Percentiles rank a stretch among this genome's conserved stretches.
Conservation (phyloP, 1,140 invertebrate genomes). For the Planococcus citri region DNA sequence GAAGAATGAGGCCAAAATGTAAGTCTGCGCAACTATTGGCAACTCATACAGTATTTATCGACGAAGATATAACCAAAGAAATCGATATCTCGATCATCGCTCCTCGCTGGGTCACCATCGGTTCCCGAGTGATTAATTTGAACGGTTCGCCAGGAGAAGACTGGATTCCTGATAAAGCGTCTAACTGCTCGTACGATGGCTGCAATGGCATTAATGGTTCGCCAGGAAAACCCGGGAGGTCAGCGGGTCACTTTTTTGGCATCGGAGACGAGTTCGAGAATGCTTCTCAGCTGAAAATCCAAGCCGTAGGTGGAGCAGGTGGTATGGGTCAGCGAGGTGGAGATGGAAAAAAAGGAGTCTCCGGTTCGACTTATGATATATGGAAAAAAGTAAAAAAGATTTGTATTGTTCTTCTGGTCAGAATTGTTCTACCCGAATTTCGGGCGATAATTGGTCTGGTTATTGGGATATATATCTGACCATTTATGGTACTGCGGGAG, state of each 20-base stretch:
- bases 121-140: background rate
- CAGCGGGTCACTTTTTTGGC: constrained; percentile 19
- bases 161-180: background rate
- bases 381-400: background rate
- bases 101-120: constrained; percentile 20
- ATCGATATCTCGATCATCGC: constrained; percentile 10
- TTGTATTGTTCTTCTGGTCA: too few species aligned
- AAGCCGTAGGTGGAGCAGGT: constrained; percentile 7
- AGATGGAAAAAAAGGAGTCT: constrained; percentile 1
- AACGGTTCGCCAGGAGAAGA: background rate
- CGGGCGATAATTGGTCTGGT: too few species aligned
- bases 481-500: background rate
- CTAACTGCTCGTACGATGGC: background rate
- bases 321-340: constrained; percentile 9
- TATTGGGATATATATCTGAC: too few species aligned
- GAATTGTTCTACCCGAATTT: too few species aligned
- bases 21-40: background rate
- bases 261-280: background rate
- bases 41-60: constrained; percentile 4
- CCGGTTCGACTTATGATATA: too few species aligned
- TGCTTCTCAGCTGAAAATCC: background rate
- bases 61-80: background rate
- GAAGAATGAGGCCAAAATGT: too few species aligned
- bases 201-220: background rate
- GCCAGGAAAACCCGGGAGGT: background rate